Conservation (phyloP, 2,113 vertebrate species). For the Callipepla squamata region DNA sequence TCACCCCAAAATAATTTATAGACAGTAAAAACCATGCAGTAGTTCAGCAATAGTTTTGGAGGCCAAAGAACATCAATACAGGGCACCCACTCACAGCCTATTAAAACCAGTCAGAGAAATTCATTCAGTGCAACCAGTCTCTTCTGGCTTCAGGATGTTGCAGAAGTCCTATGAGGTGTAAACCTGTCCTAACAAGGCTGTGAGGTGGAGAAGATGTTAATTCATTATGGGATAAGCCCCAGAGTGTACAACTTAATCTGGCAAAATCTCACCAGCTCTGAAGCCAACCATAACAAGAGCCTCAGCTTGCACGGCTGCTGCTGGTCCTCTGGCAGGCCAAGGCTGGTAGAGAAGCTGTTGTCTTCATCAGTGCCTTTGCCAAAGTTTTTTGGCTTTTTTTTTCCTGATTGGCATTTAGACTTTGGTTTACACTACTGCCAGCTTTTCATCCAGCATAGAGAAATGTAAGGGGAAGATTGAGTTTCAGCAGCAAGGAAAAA, state of each 20-base stretch:
- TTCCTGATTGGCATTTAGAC: background rate
- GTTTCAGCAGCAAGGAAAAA: background rate
- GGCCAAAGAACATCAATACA: background rate
- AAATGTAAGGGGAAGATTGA: background rate
- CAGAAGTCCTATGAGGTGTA: background rate
- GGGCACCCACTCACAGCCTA: background rate
- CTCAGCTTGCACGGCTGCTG: fast-evolving
- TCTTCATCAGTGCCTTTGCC: background rate
- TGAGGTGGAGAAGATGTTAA: background rate
- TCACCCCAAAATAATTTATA: background rate
- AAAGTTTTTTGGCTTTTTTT: background rate
- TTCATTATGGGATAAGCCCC: background rate
- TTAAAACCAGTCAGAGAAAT: background rate
- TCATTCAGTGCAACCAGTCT: background rate
- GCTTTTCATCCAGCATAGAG: background rate
- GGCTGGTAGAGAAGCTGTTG: background rate
- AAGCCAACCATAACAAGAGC: background rate
- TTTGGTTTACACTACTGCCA: background rate
- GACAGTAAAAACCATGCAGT: background rate
- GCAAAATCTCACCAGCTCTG: background rate
- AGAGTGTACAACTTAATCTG: background rate
- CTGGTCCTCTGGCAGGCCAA: background rate
- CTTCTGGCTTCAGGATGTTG: background rate
- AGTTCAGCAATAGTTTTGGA: background rate
- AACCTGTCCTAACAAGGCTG: background rate